Percentiles rank a stretch among this genome's conserved stretches.
phyloP scores from a whole-genome alignment of 2,113 vertebrate species.

The Galemys pyrenaicus region DNA sequence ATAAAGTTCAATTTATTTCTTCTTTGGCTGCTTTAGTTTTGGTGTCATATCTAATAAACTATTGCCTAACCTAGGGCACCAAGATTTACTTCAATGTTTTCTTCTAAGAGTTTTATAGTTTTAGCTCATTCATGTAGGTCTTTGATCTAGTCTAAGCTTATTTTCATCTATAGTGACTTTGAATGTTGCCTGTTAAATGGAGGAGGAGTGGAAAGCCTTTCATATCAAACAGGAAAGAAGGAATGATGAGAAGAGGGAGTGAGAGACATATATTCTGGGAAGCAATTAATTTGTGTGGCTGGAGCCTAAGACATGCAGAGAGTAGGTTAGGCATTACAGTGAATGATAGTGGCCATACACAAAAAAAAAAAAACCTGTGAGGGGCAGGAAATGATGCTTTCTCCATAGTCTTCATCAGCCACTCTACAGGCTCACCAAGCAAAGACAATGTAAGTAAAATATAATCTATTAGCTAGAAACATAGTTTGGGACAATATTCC shows the following conservation, averaged over 20 bases:
- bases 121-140: neutral
- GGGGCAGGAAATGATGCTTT: neutral
- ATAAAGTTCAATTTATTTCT: neutral
- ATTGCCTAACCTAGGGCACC: neutral
- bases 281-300: neutral
- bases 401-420: neutral
- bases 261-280: neutral
- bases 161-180: slow-evolving; percentile 2
- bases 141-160: slow-evolving; percentile 21
- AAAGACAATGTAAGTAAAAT: slow-evolving; percentile 26
- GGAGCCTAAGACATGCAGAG: neutral
- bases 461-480: neutral
- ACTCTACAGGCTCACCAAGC: neutral
- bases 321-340: neutral
- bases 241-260: neutral
- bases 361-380: neutral
- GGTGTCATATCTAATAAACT: neutral
- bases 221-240: neutral
- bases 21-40: neutral
- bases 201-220: neutral
- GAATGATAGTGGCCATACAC: neutral
- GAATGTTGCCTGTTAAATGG: neutral
- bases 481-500: neutral
- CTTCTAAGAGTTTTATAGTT: neutral
- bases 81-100: slow-evolving; percentile 9